Evolutionary conservation across 2,113 vertebrate genomes (phyloP), one percentile per base, ranked within the genome.

Genomic region (Rhodinocichla rosea): DNA sequence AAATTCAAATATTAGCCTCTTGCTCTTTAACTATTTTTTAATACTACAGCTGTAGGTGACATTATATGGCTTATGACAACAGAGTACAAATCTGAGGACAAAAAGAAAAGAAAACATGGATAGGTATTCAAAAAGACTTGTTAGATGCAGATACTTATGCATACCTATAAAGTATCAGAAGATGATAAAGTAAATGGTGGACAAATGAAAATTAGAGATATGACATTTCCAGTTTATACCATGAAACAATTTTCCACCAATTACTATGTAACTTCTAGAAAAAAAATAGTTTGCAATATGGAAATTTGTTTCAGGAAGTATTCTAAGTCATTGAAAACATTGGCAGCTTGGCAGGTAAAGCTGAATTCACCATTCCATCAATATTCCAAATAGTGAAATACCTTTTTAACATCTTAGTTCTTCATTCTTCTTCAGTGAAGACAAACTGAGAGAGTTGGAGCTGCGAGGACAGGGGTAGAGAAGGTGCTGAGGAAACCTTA

Each of bases 251-350:
- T 87, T 83, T 57, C 16, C 17, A 81, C 13, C 8, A 62, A 64
- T 10, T 49, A 44, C 21, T 52, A 8, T 6, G 1, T 24, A 83
- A 39, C 7, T 71, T 35, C 24, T 57, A 28, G 16, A 87, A 77
- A 80, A 63, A 3, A 49, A 44, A n/a, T 9, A 0, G 1, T 65
- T 74, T 49, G 7, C 63, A 89, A 57, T 20, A 0, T 33, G 28
- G 2, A 63, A 26, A 59, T 59, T 62, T 50, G 2, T 49, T 83
- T 80, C 30, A 40, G 14, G 14, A 20, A 15, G 23, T 86, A 42
- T 26, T 63, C 17, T 2, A 5, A 69, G 23, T 33, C 60, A 81
- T 24, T 23, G 15, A 33, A 81, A 81, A 80, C 0, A 0, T 39
- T 37, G 59, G 16, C 11, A 39, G 13, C 10, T 67, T 89, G 32